phyloP scores from a whole-genome alignment of 2,113 vertebrate genomes.

The Delphinus delphis region DNA sequence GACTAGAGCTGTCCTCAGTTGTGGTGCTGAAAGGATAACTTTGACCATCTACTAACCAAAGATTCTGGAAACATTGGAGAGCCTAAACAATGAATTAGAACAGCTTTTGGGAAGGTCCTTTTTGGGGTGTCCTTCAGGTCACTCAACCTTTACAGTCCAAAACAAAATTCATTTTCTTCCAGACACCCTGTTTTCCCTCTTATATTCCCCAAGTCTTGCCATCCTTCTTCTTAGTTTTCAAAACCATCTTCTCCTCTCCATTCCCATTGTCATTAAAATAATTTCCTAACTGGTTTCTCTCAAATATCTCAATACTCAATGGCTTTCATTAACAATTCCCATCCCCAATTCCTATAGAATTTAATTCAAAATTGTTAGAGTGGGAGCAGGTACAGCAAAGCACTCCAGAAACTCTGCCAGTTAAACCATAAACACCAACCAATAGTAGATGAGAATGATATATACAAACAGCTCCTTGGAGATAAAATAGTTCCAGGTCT shows the following conservation, averaged over 20 bases:
- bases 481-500: background rate
- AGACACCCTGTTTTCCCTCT: background rate
- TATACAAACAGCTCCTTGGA: background rate
- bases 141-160: background rate
- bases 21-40: conserved; percentile 40
- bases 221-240: conserved; percentile 14
- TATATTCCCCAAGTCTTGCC: background rate
- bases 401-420: background rate
- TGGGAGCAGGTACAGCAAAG: background rate
- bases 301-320: background rate
- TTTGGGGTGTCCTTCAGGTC: background rate
- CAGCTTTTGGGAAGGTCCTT: background rate
- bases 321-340: background rate
- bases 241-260: background rate
- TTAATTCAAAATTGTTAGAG: conserved; percentile 15
- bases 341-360: background rate
- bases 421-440: background rate
- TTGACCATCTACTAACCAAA: background rate
- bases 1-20: background rate
- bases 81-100: background rate
- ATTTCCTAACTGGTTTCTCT: conserved; percentile 23
- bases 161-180: background rate
- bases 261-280: background rate
- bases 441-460: background rate
- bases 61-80: background rate